These are phyloP conservation scores for Dendroctonus ponderosae DNA, from an alignment of 1,140 invertebrate genomes.

Conservation along the genomic window DNA sequence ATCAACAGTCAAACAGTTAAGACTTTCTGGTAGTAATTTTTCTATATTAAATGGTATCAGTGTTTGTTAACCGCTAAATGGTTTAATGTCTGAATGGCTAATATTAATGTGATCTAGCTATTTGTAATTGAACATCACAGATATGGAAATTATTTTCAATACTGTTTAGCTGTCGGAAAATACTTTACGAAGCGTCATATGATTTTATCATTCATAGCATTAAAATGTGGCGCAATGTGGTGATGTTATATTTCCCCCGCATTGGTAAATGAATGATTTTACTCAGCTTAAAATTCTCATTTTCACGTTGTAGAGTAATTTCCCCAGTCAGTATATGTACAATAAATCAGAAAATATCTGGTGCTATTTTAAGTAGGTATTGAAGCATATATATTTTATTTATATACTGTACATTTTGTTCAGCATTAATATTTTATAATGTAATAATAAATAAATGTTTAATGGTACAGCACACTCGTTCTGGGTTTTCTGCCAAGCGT, in stretches of 20 bases:
- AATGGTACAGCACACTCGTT: slow-evolving; percentile 3
- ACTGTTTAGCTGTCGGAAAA: too few relatives aligned
- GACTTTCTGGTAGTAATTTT: too few relatives aligned
- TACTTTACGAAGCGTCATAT: too few relatives aligned
- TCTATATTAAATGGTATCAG: too few relatives aligned
- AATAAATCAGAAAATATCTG: slow-evolving; percentile 30
- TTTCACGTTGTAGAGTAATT: slow-evolving; percentile 2
- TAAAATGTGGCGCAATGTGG: background rate
- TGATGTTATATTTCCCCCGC: background rate
- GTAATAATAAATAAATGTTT: slow-evolving; percentile 22
- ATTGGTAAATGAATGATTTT: background rate
- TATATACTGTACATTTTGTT: slow-evolving; percentile 23
- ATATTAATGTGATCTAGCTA: too few relatives aligned
- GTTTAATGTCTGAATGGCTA: too few relatives aligned
- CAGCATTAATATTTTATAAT: slow-evolving; percentile 23
- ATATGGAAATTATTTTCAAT: too few relatives aligned
- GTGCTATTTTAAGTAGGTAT: slow-evolving; percentile 29
- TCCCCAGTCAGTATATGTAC: slow-evolving; percentile 8
- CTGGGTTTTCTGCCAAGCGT: background rate
- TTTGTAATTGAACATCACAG: too few relatives aligned
- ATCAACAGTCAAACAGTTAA: too few relatives aligned
- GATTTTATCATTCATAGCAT: too few relatives aligned
- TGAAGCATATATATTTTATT: slow-evolving; percentile 18
- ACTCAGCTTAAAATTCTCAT: background rate
- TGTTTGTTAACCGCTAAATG: too few relatives aligned